These are phyloP conservation scores for Tenodera sinensis DNA, from an alignment of 2,888 invertebrate genomes.

Conservation along the genomic window DNA sequence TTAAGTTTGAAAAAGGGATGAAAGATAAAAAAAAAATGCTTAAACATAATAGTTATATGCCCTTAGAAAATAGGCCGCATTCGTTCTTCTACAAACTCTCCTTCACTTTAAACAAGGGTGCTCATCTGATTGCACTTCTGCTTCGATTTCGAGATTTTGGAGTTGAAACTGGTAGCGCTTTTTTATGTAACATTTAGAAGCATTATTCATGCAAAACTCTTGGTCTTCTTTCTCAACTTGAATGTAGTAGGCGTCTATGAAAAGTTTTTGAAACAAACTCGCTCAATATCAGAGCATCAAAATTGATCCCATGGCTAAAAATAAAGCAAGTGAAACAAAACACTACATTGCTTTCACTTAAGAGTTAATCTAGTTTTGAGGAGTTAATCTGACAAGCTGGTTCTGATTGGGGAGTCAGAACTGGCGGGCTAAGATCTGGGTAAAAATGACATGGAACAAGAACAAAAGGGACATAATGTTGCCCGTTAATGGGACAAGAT, in stretches of 20 bases:
- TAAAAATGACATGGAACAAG: neutral
- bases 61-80: too few relatives aligned
- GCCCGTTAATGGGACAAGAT: neutral
- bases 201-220: too few relatives aligned
- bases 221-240: too few relatives aligned
- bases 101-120: too few relatives aligned
- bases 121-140: too few relatives aligned
- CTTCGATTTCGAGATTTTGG: too few relatives aligned
- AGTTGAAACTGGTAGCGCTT: too few relatives aligned
- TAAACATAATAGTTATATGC: too few relatives aligned
- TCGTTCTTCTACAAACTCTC: too few relatives aligned
- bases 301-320: neutral
- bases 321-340: neutral
- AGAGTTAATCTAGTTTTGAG: neutral
- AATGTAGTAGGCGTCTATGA: neutral
- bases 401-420: neutral
- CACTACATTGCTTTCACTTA: neutral
- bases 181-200: too few relatives aligned
- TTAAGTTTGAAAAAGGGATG: too few relatives aligned
- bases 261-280: neutral
- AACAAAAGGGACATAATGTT: neutral
- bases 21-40: too few relatives aligned
- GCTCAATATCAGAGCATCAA: neutral
- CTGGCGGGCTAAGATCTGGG: neutral
- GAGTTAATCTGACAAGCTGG: neutral